phyloP scores from a whole-genome alignment of 1,140 invertebrate species.

The Cephus cinctus region DNA sequence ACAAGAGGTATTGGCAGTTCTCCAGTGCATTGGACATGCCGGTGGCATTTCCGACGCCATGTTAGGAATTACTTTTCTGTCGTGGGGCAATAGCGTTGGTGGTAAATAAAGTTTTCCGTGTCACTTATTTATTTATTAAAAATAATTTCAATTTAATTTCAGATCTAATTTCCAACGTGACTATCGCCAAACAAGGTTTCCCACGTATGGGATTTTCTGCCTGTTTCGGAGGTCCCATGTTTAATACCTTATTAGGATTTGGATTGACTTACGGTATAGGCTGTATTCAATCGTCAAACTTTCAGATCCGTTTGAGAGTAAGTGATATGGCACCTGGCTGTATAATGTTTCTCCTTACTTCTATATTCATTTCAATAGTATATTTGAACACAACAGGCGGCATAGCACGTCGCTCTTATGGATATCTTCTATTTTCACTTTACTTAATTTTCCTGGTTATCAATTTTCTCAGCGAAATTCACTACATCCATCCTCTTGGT shows the following conservation, averaged over 20 bases:
- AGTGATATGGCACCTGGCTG: conserved; percentile 49
- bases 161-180: conserved; percentile 69
- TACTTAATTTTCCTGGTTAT: conserved; percentile 45
- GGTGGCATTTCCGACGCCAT: conserved; percentile 65
- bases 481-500: conserved; percentile 46
- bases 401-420: conserved; percentile 39
- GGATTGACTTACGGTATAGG: conserved; percentile 40
- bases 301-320: conserved; percentile 34
- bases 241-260: conserved; percentile 61
- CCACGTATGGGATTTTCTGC: conserved; percentile 70
- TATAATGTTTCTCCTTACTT: conserved; percentile 43
- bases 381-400: conserved; percentile 42
- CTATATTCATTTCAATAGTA: conserved; percentile 34
- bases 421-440: conserved; percentile 39
- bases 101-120: conserved; percentile 52
- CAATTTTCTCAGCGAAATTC: conserved; percentile 43
- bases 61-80: conserved; percentile 69
- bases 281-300: conserved; percentile 19
- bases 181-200: conserved; percentile 65
- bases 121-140: neutral
- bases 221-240: conserved; percentile 70
- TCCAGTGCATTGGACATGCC: conserved; percentile 62
- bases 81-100: conserved; percentile 72
- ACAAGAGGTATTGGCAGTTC: conserved; percentile 66
- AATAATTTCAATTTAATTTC: conserved; percentile 16